Base-by-base conservation (phyloP, 1,140 invertebrate species). In the Drosophila chauvacae region DNA sequence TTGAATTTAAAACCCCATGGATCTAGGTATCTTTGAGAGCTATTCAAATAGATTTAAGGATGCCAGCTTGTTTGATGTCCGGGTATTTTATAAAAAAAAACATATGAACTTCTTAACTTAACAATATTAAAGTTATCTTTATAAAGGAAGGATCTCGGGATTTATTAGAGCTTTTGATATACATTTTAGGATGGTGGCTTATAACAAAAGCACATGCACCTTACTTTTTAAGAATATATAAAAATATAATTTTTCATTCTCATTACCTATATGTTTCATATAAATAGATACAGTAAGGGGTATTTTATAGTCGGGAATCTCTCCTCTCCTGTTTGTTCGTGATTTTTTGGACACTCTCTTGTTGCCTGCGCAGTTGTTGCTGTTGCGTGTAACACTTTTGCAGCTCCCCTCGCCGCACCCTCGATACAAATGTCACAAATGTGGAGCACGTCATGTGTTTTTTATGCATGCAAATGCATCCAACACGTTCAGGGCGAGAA, bases 391-490 rank as follows among this genome's bases (percentile, higher is more conserved):
- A 83, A 87, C 80, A 87, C 80, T 88, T 84, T 73, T 70, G 63
- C 48, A 72, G 18, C 35, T 30, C 72, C 72, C 33, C 50, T 13
- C 18, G 23, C 41, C 26, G 16, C 37, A 55, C 53, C 41, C 42
- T 56, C 41, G 57, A 45, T 70, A 60, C 79, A 78, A 87, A 88
- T 87, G 84, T 83, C 84, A 80, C 80, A 78, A 87, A 87, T 88
- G 77, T 87, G 85, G 84, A 88, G 84, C 84, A 87, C 76, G 85
- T 83, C 84, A 83, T 88, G 65, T 88, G 59, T 73, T 77, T 42
- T 70, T 77, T 76, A 57, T 82, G 76, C 65, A 84, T 88, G 84
- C 65, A 80, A 80, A 80, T 84, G 81, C 75, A 65, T 44, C 60
- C 57, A 74, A 63, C 71, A 48, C 48, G 70, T 62, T 39, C 59